Base-by-base conservation (phyloP, 2,797 vertebrate genomes). In the Ctenopoma kingsleyae region DNA sequence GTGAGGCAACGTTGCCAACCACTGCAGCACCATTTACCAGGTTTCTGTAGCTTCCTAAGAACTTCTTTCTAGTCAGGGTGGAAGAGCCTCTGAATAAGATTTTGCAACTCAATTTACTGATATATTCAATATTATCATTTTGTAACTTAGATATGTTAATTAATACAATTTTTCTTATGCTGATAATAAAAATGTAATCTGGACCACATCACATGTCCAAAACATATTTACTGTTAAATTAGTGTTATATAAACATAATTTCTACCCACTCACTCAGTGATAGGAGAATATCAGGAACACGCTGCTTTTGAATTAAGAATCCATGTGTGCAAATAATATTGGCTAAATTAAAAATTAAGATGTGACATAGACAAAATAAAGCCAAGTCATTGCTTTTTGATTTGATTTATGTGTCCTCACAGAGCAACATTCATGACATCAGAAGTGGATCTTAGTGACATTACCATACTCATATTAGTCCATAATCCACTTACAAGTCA, bases 371-470 rank as follows among this genome's bases (percentile, higher is more conserved):
- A 57, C 19, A n/a, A 52, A 47, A 38, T 27, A 12, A 52, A 4
- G 32, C 41, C 22, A 43, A 1, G 6, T 38, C 3, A 46, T 23
- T 57, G 35, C 35, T 32, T 43, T 46, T 48, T 40, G 27, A n/a
- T n/a, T 25, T 36, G 20, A 55, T 44, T 49, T 50, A 20, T 40
- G 11, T 6, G 3, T 66, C 11, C 23, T 53, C 41, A 40, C n/a
- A 64, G 51, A 35, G 25, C 35, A 52, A 22, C 19, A 23, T 46
- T 23, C 17, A 47, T 43, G 40, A 43, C 19, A 52, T 61, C 35
- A 40, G 30, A 25, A 38, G 16, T 55, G 54, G 19, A 53, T 52
- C 40, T 4, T 2, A 17, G 17, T 46, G 58, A 51, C 15, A 55
- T 38, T 41, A 38, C 38, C 46, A 10, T 4, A 8, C 13, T 46